These are phyloP conservation scores for Hydrolagus affinis DNA, from an alignment of 2,113 vertebrate species.

Conservation along the genomic window DNA sequence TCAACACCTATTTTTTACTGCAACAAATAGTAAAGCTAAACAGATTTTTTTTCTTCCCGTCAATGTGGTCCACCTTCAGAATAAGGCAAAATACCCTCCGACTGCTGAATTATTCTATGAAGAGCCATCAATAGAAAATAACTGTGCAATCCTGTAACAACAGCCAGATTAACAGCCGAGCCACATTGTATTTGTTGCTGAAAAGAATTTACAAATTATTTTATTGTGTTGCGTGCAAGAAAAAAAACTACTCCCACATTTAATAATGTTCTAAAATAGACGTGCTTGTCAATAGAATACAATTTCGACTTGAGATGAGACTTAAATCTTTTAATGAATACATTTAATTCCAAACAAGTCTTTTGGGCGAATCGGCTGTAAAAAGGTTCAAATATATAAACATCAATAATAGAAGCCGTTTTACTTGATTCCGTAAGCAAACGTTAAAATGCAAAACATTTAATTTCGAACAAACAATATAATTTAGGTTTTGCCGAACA, in stretches of 20 bases:
- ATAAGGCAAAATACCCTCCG: not conserved
- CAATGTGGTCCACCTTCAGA: not conserved
- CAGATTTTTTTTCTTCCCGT: not conserved
- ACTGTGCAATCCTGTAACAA: not conserved
- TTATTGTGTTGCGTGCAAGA: not conserved
- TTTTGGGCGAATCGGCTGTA: not conserved
- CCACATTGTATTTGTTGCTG: not conserved
- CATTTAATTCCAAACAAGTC: not conserved
- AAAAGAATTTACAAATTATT: not conserved
- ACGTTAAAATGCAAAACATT: not conserved
- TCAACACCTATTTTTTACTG: not conserved
- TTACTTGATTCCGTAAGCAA: not conserved
- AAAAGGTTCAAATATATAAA: not conserved
- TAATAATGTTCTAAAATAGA: not conserved
- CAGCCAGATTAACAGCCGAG: not conserved
- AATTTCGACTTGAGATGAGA: no score
- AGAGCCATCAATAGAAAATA: not conserved
- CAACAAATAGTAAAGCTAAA: not conserved
- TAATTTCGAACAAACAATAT: not conserved
- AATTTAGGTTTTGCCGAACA: not conserved
- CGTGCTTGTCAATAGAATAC: no score
- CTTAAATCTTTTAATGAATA: not conserved
- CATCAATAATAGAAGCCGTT: not conserved
- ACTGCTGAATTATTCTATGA: not conserved
- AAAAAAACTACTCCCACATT: not conserved